These are phyloP conservation scores for Theodoxus fluviatilis DNA, from an alignment of 2,888 invertebrate species.

Conservation along the genomic window DNA sequence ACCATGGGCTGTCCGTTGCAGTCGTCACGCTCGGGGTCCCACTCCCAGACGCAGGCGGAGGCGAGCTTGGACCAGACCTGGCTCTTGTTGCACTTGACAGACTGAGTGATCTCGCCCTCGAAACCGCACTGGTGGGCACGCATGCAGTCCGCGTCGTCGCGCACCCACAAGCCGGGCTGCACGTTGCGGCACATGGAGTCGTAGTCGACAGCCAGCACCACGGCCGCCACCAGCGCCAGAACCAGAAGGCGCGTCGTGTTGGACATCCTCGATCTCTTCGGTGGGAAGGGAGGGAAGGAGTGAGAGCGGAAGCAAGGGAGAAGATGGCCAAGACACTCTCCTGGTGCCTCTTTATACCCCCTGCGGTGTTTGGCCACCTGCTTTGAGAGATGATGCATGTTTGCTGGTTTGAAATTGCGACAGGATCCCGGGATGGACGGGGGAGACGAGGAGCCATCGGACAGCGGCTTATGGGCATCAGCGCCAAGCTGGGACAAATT, in stretches of 20 bases:
- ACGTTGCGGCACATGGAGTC: constrained; percentile 31
- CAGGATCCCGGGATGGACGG: no score
- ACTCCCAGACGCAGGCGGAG: constrained; percentile 44
- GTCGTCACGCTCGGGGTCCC: constrained; percentile 44
- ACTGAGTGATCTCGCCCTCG: constrained; percentile 39
- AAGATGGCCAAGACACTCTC: background rate
- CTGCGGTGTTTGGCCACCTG: no score
- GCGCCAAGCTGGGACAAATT: no score
- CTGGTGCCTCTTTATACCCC: no score
- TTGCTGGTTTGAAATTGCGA: no score
- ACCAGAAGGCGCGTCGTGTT: no score
- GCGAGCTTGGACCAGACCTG: constrained; percentile 44
- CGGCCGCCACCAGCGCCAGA: background rate
- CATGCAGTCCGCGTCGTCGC: constrained; percentile 38
- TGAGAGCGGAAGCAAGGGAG: constrained; percentile 9
- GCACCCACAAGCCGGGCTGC: constrained; percentile 33
- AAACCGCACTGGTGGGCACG: constrained; percentile 45
- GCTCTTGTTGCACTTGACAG: constrained; percentile 38
- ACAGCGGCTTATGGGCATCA: no score
- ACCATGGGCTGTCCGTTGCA: constrained; percentile 40
- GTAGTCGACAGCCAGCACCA: constrained; percentile 26
- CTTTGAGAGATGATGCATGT: no score
- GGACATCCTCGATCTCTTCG: background rate
- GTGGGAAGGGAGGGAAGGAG: background rate
- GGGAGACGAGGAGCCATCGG: no score